Percentiles rank a stretch among this genome's conserved stretches.
phyloP scores from a whole-genome alignment of 2,797 vertebrate genomes.

The Amazonetta brasiliensis region DNA sequence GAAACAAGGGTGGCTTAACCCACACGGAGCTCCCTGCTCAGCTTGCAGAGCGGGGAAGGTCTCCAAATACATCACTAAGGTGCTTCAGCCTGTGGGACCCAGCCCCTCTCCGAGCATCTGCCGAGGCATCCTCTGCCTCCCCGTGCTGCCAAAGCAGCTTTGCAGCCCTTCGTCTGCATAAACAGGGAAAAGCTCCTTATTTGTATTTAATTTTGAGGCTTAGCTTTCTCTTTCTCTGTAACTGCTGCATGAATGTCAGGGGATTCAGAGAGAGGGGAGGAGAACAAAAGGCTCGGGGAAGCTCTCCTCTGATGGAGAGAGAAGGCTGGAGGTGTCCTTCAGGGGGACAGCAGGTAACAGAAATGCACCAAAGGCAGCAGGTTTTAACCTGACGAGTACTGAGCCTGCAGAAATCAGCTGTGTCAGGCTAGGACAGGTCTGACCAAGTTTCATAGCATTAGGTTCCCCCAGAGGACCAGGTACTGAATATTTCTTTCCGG shows the following conservation, averaged over 20 bases:
- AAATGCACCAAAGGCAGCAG: background rate
- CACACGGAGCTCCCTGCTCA: background rate
- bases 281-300: background rate
- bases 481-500: background rate
- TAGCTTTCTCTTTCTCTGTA: background rate
- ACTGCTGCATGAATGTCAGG: fast-evolving
- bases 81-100: background rate
- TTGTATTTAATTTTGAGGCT: conserved; percentile 33
- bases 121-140: background rate
- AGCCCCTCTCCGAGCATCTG: background rate
- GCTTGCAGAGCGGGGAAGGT: background rate
- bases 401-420: background rate
- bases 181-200: conserved; percentile 45
- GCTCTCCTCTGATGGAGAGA: background rate
- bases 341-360: background rate
- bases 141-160: conserved; percentile 32
- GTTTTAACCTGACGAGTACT: background rate
- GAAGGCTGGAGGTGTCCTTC: fast-evolving
- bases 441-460: background rate
- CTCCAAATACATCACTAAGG: background rate
- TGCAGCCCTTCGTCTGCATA: background rate
- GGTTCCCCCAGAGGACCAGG: fast-evolving
- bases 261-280: background rate
- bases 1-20: background rate
- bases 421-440: background rate